Evolutionary conservation across 2,797 vertebrate species (phyloP), one percentile per base, ranked within the genome.

Genomic region (Cryptoblepharus egeriae): DNA sequence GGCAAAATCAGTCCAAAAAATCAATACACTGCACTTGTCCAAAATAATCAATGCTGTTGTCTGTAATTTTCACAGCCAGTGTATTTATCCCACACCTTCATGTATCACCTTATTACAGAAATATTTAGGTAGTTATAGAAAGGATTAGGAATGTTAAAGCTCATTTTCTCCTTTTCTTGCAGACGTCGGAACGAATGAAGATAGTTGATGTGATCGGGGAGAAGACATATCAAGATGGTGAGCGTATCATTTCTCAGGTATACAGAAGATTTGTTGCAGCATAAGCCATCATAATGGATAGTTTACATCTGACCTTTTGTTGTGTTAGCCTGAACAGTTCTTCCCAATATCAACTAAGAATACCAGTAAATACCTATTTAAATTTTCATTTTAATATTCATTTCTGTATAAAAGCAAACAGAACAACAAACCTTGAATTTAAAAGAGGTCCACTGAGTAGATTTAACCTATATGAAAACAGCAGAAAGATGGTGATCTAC

Each of bases 131-230:
- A 80, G 42, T 74, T 84, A 0, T 42, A 65, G 55, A 5, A 81
- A 15, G 72, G 49, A 80, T 15, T 79, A 63, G 4, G 4, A 64
- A 77, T 32, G 45, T 49, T 75, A 22, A 35, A 64, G n/a, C 83
- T 81, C 58, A 64, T 78, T 85, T 82, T 80, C 77, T 64, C 11
- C 91, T 81, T 89, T 81, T 68, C 4, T 93, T 94, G 52, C 86
- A 99, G 98, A 85, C 95, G 79, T 97, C 96, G 68, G 98, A 99
- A 87, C 94, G 98, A 93, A 98, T 99, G 98, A 99, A 99, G 95
- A 98, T 99, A 80, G 98, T 98, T 88, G 98, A 99, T 88, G 98
- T 99, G 92, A 97, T 99, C 94, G 98, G 97, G 89, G 94, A 96
- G 73, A 99, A 97, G 92, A 92, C 94, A 79, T 99, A 97, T 93